These are phyloP conservation scores for Stegostoma tigrinum DNA, from an alignment of 2,113 vertebrate species.

Conservation along the genomic window DNA sequence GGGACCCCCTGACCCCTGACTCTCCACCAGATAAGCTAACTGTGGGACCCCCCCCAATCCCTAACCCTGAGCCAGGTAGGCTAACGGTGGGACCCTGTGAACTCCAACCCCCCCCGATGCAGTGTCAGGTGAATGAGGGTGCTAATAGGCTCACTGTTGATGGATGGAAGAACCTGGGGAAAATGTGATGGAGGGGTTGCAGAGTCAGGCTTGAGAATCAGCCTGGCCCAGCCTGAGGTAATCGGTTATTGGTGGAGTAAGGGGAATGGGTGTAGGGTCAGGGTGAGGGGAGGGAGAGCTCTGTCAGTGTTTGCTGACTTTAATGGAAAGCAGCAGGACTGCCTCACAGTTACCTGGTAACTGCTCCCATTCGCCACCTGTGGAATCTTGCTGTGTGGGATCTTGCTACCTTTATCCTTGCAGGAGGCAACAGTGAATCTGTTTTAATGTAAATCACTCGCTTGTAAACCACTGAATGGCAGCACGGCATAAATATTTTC, in stretches of 20 bases:
- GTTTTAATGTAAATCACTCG: neutral
- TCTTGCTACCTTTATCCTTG: neutral
- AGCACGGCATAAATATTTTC: neutral
- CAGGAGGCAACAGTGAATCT: neutral
- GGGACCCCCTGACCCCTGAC: too few species aligned
- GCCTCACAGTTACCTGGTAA: neutral
- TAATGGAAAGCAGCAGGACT: neutral
- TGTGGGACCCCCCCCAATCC: too few species aligned
- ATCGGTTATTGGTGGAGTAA: too few species aligned
- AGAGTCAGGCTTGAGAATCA: neutral
- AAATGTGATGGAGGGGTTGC: too few species aligned
- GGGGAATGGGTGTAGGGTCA: too few species aligned
- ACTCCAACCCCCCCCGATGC: conserved; percentile 49
- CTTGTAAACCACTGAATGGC: neutral
- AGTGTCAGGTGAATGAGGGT: too few species aligned
- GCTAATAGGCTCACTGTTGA: too few species aligned
- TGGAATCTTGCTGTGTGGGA: neutral
- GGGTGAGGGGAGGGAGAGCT: too few species aligned
- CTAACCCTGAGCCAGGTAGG: too few species aligned
- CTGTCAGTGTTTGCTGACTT: neutral
- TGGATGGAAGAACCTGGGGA: too few species aligned
- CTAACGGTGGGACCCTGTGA: too few species aligned
- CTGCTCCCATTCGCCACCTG: neutral
- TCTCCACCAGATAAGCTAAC: too few species aligned
- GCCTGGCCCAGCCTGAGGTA: neutral